Base-by-base conservation (phyloP, 2,888 invertebrate genomes). In the Hetaerina titia region DNA sequence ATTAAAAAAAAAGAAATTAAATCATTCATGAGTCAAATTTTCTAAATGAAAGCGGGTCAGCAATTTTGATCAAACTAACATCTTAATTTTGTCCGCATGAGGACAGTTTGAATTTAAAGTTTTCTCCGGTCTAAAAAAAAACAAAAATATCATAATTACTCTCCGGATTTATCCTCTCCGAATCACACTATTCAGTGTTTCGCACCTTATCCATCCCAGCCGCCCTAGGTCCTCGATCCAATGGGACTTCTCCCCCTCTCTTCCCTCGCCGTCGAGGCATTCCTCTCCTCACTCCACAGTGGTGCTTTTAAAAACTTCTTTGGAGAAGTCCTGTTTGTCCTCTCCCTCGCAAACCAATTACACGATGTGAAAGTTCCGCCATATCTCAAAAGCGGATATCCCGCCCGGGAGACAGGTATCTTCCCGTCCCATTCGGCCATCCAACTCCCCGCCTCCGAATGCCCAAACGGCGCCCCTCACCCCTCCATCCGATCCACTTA, bases 351-450 rank as follows among this genome's bases (percentile, higher is more conserved):
- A 56, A 92, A 92, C 92, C 92, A 92, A 92, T 92, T 92, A 92
- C 92, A 74, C 69, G 45, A 92, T 74, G 56, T 45, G 92, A 92
- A 92, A 92, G 74, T 92, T 92, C 69, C 56, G 56, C 92, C 92
- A 92, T 92, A 74, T 92, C 92, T 92, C 92, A 92, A 92, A 69
- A 56, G 45, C 90, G 92, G 92, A 69, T 92, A 69, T 90, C 69
- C 69, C 69, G 45, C 4, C 45, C 45, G 45, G 45, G 45, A 45
- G 45, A 45, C 45, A 45, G 45, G 45, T 45, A 45, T 45, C 45
- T 45, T 45, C 45, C 45, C 45, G n/a, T 19, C 57, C 69, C 13
- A 74, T 15, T 7, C 7, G 81, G 25, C 60, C 60, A 60, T 60
- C 60, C 60, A 15, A 15, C 11, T 31, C n/a, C 25, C 81, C 81